A percentile compares a stretch with the other conserved stretches of the same genome.
Evolutionary conservation across 2,797 vertebrate genomes (phyloP).

Genomic region (Huso huso): DNA sequence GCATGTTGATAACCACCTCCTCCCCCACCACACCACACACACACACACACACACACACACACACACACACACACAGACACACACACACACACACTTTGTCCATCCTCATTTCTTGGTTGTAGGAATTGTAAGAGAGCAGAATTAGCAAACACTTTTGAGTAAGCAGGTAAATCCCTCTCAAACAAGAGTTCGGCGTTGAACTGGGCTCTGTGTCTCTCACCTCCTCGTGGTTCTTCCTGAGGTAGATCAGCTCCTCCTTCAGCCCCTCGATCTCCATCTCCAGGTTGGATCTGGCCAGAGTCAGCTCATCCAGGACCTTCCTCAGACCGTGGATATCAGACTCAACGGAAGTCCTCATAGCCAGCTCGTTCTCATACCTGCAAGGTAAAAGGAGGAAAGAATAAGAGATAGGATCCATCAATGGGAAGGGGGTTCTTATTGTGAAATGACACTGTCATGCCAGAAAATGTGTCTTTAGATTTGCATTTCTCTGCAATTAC

Average conservation of each 20-base stretch:
- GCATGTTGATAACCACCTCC: background rate
- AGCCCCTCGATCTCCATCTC: slow-evolving; percentile 60
- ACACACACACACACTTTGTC: background rate
- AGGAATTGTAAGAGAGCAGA: background rate
- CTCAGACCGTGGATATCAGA: slow-evolving; percentile 48
- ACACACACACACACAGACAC: background rate
- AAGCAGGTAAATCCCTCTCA: too few relatives aligned
- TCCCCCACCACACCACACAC: background rate
- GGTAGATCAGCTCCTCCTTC: slow-evolving; percentile 58
- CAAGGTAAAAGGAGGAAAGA: background rate
- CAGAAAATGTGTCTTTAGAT: background rate
- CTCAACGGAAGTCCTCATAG: slow-evolving; percentile 49
- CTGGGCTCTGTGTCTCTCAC: slow-evolving; percentile 28
- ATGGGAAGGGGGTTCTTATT: background rate
- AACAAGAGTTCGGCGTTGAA: too few relatives aligned
- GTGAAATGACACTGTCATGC: background rate
- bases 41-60: background rate
- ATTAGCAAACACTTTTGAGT: too few relatives aligned
- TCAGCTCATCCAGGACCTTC: slow-evolving; percentile 54
- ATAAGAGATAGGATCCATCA: background rate
- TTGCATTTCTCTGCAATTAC: background rate
- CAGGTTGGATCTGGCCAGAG: slow-evolving; percentile 46
- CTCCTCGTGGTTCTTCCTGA: slow-evolving; percentile 62
- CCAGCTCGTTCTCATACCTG: slow-evolving; percentile 56
- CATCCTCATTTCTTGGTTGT: background rate